Evolutionary conservation across 2,888 invertebrate species (phyloP).

Genomic region (Hirtodrosophila duncani): DNA sequence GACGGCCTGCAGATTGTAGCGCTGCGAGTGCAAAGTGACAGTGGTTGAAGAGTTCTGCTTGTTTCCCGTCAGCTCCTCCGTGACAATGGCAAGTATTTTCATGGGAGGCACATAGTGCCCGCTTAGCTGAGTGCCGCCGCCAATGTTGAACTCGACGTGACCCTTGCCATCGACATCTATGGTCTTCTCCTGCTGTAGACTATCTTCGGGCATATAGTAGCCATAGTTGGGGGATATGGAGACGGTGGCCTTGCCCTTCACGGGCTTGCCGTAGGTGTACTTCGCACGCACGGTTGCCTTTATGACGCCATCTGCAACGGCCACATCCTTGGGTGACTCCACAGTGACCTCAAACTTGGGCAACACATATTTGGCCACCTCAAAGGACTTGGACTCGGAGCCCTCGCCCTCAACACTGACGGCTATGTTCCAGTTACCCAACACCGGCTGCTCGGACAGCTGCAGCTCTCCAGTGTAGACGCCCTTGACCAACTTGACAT

Average conservation of each 20-base stretch:
- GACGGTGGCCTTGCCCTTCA: constrained; percentile 90
- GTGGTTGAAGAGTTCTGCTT: constrained; percentile 87
- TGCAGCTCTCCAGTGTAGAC: constrained; percentile 87
- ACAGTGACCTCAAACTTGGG: constrained; percentile 95
- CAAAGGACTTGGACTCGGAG: constrained; percentile 66
- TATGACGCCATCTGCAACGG: constrained; percentile 88
- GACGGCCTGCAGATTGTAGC: constrained; percentile 86
- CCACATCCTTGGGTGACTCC: constrained; percentile 88
- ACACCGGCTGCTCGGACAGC: constrained; percentile 88
- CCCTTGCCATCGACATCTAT: constrained; percentile 82
- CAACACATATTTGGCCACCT: constrained; percentile 92
- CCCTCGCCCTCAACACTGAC: constrained; percentile 80
- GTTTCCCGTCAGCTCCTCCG: constrained; percentile 89
- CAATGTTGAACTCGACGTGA: constrained; percentile 86
- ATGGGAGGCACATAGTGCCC: constrained; percentile 79
- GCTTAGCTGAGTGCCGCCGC: constrained; percentile 81
- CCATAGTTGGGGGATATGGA: constrained; percentile 75
- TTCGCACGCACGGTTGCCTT: constrained; percentile 88
- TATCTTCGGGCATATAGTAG: constrained; percentile 19
- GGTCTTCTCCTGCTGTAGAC: constrained; percentile 82
- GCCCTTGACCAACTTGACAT: constrained; percentile 84
- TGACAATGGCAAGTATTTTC: constrained; percentile 89
- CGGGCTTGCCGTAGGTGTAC: constrained; percentile 92
- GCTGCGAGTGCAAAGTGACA: constrained; percentile 86
- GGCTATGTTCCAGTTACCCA: constrained; percentile 92